Base-by-base conservation (phyloP, 2,797 vertebrate genomes). In the Phrynocephalus guinanensis region DNA sequence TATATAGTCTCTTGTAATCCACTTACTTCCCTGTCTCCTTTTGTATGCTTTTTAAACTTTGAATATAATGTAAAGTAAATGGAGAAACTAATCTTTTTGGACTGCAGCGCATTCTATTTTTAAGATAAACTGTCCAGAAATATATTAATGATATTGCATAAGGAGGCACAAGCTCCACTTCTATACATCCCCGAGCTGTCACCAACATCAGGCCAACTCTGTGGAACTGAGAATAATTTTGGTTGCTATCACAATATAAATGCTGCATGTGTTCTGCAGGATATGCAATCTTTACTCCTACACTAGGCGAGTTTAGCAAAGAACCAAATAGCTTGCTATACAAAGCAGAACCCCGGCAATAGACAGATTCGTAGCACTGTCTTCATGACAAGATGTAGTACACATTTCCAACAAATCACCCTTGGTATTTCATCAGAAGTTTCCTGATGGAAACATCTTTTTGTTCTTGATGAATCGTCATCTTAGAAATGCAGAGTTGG, bases 1-100 rank as follows among this genome's bases (percentile, higher is more conserved):
- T 71, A 10, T 60, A 72, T 73, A 63, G 72, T 56, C 28, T 56
- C 15, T 24, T 72, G 44, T 88, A 79, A 88, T 84, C 75, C 76
- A 84, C 75, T 84, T 88, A 79, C 66, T 82, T 50, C 56, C 4
- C 60, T 75, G 60, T 81, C 38, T 75, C 73, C 75, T 81, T 66
- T 18, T 66, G 26, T 66, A 33, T 80, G 18, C n/a, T 8, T 60
- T 73, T 82, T 26, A 5, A 16, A 33, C 18, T 75, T 67, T 18
- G 16, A 81, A 86, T 63, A 48, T 81, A 63, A 82, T 75, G 48
- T 26, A 66, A 67, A 86, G 60, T 28, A 73, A 72, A 86, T 72
- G 68, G 50, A 72, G 48, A 80, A 82, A 82, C 13, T 50, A 87
- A 66, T 66, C n/a, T 2, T 75, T n/a, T 50, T 52, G 70, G 28